Base-by-base conservation (phyloP, 2,888 invertebrate species). In the Cyrtodaria siliqua region DNA sequence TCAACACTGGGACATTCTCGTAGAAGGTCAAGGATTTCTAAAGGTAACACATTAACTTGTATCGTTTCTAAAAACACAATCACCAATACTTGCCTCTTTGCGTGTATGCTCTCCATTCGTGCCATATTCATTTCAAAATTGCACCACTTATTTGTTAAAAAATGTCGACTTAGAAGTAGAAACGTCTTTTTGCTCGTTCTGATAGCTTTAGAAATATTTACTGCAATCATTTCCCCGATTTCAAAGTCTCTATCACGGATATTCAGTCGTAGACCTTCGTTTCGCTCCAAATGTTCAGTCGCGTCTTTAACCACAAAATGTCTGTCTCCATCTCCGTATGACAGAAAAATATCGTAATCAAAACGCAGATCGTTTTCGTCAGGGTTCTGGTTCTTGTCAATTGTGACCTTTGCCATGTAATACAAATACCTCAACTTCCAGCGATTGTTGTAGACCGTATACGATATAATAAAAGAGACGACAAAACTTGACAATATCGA, bases 101-200 rank as follows among this genome's bases (percentile, higher is more conserved):
- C 74, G 29, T 79, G 68, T 18, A 85, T 56, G 33, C 75, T 72
- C 52, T 85, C 83, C 76, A 83, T 73, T 14, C 59, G 63, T 0
- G 87, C 85, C 63, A 83, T 85, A 24, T 83, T 76, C 53, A 87
- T 73, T 68, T 88, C 88, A 62, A 82, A 85, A 59, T 82, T 76
- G 69, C 87, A 87, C 77, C 79, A 86, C 26, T 80, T 73, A 55
- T 78, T 86, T 29, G 60, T 55, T 1, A 86, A 26, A 62, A 84
- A 87, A 55, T 66, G 62, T 24, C 68, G 61, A 12, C 84, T 82
- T 8, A 88, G 38, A 23, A 88, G 23, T 14, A 83, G 67, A 12
- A 87, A 38, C 1, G 84, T 86, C 42, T 82, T 81, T 56, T 77
- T 79, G 69, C 88, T 88, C 12, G 61, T 66, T 24, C 78, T 38